phyloP scores from a whole-genome alignment of 2,113 vertebrate species.

The Etheostoma cragini region DNA sequence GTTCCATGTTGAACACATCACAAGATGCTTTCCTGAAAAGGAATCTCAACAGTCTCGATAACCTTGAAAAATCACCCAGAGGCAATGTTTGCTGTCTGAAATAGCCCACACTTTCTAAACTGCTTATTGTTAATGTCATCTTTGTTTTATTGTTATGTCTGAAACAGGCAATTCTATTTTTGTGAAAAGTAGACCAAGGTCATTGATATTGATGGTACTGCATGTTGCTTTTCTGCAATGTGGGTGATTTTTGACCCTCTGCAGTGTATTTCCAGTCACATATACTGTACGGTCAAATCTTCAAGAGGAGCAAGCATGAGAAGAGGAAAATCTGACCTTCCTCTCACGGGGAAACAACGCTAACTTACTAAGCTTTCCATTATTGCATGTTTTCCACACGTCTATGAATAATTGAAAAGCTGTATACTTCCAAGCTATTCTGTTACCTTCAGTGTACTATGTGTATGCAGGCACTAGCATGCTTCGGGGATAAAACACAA shows the following conservation, averaged over 20 bases:
- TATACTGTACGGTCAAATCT: slow-evolving; percentile 25
- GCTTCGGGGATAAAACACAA: slow-evolving; percentile 21
- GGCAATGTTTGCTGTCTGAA: slow-evolving; percentile 1
- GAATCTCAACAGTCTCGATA: not conserved
- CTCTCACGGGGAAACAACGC: slow-evolving; percentile 35
- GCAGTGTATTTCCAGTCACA: slow-evolving; percentile 41
- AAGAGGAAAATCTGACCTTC: slow-evolving; percentile 13
- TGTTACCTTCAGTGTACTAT: slow-evolving; percentile 16
- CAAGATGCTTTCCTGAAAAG: not conserved
- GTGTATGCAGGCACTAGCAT: not conserved
- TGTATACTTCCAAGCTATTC: slow-evolving; percentile 34
- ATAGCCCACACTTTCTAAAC: slow-evolving; percentile 1
- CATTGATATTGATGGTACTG: slow-evolving; percentile 51
- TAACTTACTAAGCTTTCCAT: slow-evolving; percentile 58
- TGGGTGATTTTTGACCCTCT: slow-evolving; percentile 63
- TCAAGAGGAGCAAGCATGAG: slow-evolving; percentile 14
- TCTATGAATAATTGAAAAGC: slow-evolving; percentile 72
- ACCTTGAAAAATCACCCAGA: slow-evolving; percentile 31
- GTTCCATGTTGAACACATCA: slow-evolving; percentile 2
- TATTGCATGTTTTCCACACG: slow-evolving; percentile 59
- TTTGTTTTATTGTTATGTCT: slow-evolving; percentile 45
- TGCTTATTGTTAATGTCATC: slow-evolving; percentile 20
- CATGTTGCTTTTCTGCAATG: slow-evolving; percentile 55
- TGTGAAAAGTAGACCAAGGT: slow-evolving; percentile 48
- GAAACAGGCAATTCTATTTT: slow-evolving; percentile 59